Conservation (phyloP, 2,797 vertebrate genomes). For the Clarias pachynema region DNA sequence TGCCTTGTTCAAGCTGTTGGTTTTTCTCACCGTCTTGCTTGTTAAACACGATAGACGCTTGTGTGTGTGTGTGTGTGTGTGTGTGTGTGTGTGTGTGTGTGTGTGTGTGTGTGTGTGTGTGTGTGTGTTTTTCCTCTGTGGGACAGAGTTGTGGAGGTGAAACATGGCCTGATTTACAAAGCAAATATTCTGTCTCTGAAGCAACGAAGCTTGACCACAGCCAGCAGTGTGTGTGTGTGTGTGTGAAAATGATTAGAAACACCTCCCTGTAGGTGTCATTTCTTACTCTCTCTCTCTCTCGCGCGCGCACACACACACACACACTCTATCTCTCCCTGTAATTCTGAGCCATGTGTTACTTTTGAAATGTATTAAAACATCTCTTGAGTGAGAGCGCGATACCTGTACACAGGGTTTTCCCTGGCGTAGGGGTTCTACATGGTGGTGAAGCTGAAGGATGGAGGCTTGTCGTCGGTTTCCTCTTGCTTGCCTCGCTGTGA, state of each 20-base stretch:
- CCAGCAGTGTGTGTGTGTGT: not conserved
- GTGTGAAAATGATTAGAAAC: not conserved
- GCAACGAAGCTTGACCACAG: constrained; percentile 4
- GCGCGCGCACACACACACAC: not conserved
- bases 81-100: constrained; percentile 20
- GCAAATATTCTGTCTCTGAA: constrained; percentile 52
- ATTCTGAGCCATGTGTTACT: not conserved
- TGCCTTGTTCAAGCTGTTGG: constrained; percentile 11
- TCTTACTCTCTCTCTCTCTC: too few species aligned
- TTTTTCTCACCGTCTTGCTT: not conserved
- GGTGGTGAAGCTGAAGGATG: not conserved
- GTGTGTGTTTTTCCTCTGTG: not conserved
- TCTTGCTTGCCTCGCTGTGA: not conserved
- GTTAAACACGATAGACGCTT: not conserved
- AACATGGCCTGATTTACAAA: constrained; percentile 52
- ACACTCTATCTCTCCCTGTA: not conserved
- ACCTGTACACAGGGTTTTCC: too few species aligned
- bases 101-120: constrained; percentile 18
- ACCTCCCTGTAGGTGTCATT: not conserved
- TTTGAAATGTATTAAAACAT: not conserved
- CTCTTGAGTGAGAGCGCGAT: not conserved
- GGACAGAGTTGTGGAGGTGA: constrained; percentile 47
- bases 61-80: constrained; percentile 14
- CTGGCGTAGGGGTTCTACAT: not conserved
- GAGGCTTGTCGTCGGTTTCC: not conserved